Evolutionary conservation across 2,888 invertebrate species (phyloP), one percentile per base, ranked within the genome.

Genomic region (Eilema caniola): DNA sequence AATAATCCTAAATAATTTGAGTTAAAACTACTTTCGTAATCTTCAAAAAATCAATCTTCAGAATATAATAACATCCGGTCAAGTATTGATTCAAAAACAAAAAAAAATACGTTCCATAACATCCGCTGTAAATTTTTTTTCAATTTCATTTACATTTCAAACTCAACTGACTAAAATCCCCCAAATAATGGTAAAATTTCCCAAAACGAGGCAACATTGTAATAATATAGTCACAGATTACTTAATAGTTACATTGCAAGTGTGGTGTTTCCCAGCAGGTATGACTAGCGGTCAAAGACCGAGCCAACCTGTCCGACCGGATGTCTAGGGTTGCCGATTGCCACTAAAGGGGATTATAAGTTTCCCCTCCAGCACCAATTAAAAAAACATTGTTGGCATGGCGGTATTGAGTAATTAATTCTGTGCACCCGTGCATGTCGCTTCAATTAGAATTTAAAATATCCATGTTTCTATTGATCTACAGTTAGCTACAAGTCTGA

Each of bases 291-390:
- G 91, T 92, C 92, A 92, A 89, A 89, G 91, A 91, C 92, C 92
- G 84, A 83, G 74, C 74, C 89, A 91, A 92, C 93, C 92, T 91
- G 93, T 88, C 86, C 82, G 85, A 88, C 92, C 92, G 93, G 94
- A 93, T 83, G 81, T 83, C 83, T 87, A 92, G 93, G 92, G 92
- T 89, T 89, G 86, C 87, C 88, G 86, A 92, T 89, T 89, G 86
- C 87, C 88, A 86, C 81, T 70, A 57, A 71, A 78, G 80, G 85
- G 84, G 87, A 88, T 84, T 80, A 86, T 84, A 78, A 84, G 83
- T 68, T 71, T 82, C 87, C 85, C 88, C 86, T 81, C 79, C 80
- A 80, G n/a, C n/a, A n/a, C 69, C 77, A 83, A 71, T 68, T 53
- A 78, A 76, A 69, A n/a, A 74, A 77, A 70, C 59, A 67, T 57